Evolutionary conservation across 1,140 invertebrate genomes (phyloP).

Genomic region (fruit fly (Drosophila melanogaster)): DNA sequence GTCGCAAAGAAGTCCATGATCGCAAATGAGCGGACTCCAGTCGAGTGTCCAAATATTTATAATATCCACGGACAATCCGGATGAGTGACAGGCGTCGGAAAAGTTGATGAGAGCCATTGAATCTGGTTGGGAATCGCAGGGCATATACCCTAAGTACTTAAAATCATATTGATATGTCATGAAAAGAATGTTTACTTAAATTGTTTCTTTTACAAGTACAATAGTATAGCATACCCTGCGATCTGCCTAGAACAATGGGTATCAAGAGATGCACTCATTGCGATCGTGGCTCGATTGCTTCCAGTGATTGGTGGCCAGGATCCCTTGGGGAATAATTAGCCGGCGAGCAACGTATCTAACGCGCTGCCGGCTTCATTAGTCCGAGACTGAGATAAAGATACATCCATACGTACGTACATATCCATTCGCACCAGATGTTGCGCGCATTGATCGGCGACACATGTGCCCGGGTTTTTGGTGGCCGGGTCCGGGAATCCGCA

Average conservation of each 20-base stretch:
- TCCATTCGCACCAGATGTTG: conserved; percentile 40
- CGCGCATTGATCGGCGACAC: conserved; percentile 44
- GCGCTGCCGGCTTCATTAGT: conserved; percentile 49
- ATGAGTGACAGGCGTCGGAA: neutral
- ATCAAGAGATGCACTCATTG: neutral
- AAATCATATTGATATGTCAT: no score
- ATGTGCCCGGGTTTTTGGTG: conserved; percentile 35
- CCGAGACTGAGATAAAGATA: neutral
- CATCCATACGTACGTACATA: neutral
- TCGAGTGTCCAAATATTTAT: conserved; percentile 75
- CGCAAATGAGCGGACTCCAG: conserved; percentile 40
- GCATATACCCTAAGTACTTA: no score
- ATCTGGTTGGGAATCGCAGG: neutral
- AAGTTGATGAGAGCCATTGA: neutral
- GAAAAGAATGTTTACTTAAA: no score
- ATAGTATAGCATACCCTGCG: neutral
- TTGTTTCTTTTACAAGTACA: no score
- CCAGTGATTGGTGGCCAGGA: conserved; percentile 15
- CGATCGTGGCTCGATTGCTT: conserved; percentile 9
- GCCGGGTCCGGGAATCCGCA: neutral
- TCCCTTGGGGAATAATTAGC: conserved; percentile 76
- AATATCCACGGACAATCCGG: conserved; percentile 3
- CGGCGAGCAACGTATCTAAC: conserved; percentile 30
- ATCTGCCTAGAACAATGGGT: neutral
- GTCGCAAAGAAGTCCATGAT: conserved; percentile 81